phyloP scores from a whole-genome alignment of 1,140 invertebrate genomes.

The Harlomillsia oculata region DNA sequence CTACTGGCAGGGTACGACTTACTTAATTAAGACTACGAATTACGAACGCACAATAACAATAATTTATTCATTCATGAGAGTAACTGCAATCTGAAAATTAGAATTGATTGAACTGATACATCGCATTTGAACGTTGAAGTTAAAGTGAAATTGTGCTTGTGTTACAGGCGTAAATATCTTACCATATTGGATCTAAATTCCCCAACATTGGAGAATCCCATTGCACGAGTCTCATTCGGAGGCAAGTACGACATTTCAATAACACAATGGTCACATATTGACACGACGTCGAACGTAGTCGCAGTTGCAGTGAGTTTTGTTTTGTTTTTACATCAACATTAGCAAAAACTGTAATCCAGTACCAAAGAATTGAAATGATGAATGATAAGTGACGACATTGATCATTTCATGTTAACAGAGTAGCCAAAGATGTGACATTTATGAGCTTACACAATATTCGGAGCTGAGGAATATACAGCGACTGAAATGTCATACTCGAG shows the following conservation, averaged over 20 bases:
- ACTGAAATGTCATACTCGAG: conserved; percentile 73
- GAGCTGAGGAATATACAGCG: conserved; percentile 60
- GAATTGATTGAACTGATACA: background rate
- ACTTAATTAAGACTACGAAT: background rate
- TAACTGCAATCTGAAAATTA: too few relatives aligned
- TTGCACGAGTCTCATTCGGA: conserved; percentile 56
- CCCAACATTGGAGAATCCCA: conserved; percentile 44
- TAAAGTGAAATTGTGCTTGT: conserved; percentile 23
- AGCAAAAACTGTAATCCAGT: background rate
- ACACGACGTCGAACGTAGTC: conserved; percentile 63
- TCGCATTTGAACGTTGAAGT: background rate
- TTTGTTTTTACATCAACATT: conserved; percentile 5
- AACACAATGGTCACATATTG: conserved; percentile 75
- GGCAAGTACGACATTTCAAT: conserved; percentile 88
- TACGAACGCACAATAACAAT: background rate
- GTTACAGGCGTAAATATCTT: conserved; percentile 60
- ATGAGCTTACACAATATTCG: conserved; percentile 55
- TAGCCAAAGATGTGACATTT: conserved; percentile 72
- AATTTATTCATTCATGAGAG: background rate
- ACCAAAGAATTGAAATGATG: background rate
- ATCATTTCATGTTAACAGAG: conserved; percentile 48
- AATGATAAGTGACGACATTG: background rate
- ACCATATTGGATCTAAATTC: conserved; percentile 64
- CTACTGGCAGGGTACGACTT: conserved; percentile 65
- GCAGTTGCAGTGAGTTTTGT: conserved; percentile 71